Conservation (phyloP, 2,113 vertebrate genomes). For the Eptesicus fuscus region DNA sequence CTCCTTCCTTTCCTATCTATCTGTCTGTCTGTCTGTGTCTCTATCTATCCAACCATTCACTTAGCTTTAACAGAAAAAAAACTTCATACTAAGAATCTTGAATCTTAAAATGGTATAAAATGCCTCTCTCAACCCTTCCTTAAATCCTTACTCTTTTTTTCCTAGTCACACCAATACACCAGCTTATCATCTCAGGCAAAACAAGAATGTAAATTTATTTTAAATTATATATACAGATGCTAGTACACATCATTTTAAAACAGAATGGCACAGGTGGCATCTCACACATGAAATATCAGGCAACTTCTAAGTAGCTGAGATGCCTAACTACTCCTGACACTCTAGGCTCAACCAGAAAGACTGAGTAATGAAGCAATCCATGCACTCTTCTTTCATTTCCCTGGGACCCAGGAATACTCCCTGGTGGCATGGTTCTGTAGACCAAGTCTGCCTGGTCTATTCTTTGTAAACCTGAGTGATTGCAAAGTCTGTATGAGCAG, state of each 20-base stretch:
- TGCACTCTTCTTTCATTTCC: fast-evolving
- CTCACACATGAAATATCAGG: background rate
- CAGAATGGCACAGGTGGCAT: background rate
- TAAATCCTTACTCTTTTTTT: background rate
- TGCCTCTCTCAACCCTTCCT: background rate
- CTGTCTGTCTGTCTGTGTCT: no score
- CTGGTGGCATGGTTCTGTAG: background rate
- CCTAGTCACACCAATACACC: background rate
- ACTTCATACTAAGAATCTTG: background rate
- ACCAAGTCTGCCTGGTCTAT: background rate
- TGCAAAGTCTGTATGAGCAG: background rate
- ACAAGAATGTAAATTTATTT: background rate
- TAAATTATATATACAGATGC: background rate
- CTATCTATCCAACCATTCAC: background rate
- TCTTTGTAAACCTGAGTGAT: background rate
- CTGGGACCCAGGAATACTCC: fast-evolving
- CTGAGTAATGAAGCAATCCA: background rate
- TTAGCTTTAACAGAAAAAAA: background rate
- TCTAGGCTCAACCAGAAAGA: background rate
- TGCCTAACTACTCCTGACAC: background rate
- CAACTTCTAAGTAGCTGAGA: background rate
- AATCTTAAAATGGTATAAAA: conserved; percentile 11
- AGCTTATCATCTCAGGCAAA: background rate
- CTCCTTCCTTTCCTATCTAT: background rate
- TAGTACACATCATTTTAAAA: background rate